A percentile compares a stretch with the other conserved stretches of the same genome.
Conservation (phyloP, 2,113 vertebrate species). For the Ailurus styani region DNA sequence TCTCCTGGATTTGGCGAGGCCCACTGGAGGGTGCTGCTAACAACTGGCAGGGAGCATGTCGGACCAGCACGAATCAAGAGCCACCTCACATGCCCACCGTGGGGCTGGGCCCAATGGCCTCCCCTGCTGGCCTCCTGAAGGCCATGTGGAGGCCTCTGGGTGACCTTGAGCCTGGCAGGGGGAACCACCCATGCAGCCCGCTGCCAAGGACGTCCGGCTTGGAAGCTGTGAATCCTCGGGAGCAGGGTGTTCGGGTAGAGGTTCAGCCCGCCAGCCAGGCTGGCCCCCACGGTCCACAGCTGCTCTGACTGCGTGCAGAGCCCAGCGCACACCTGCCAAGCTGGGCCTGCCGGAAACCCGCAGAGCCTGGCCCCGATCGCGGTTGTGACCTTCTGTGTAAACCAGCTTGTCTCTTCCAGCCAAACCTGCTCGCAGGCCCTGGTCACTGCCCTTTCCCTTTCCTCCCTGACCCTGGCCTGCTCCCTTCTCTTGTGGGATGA, state of each 20-base stretch:
- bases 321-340: background rate
- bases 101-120: rapidly evolving
- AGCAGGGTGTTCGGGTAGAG: background rate
- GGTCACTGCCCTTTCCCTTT: background rate
- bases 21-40: background rate
- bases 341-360: background rate
- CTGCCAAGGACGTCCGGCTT: background rate
- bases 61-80: no score
- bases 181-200: background rate
- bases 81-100: rapidly evolving
- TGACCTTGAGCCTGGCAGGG: background rate
- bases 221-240: background rate
- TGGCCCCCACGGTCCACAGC: background rate
- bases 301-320: background rate
- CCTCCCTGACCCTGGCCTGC: background rate
- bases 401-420: background rate
- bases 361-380: background rate
- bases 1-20: background rate
- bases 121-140: background rate
- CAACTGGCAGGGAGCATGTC: rapidly evolving
- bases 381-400: background rate
- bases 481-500: background rate
- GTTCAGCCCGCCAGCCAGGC: background rate
- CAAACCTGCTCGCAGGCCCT: background rate
- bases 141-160: background rate